Base-by-base conservation (phyloP, 1,140 invertebrate species). In the Trichomalopsis sarcophagae region DNA sequence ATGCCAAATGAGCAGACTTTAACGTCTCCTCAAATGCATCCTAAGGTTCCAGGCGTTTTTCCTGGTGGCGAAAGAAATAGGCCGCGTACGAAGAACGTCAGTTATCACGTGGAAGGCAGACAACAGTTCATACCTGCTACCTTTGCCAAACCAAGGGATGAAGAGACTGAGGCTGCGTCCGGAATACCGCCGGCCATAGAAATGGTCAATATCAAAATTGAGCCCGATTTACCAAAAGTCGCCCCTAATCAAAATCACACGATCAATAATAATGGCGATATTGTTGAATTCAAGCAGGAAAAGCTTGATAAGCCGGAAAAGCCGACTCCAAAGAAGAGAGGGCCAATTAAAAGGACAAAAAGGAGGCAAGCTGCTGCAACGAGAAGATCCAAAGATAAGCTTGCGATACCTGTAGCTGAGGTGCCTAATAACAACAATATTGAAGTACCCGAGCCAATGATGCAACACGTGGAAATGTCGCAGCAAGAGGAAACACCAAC, bases 31-130 rank as follows among this genome's bases (percentile, higher is more conserved):
- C 78, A 30, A 30, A 0, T 30, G 3, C 68, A 50, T 11, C 40
- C 55, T 1, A 74, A 30, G 23, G 6, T 36, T 44, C 14, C 81
- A 2, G 68, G 75, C 5, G 17, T 74, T 13, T 17, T 68, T 5
- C 55, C 84, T 7, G 23, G 76, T 33, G 82, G 85, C 11, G 85
- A 86, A 27, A 84, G 85, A 74, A 86, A 81, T 78, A 89, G 95
- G 76, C 94, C 95, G 11, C 90, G 94, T 68, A 96, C 95, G 0
- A 95, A 95, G 88, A 95, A 95, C 82, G 95, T 95, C 0, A 95
- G 94, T 87, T 95, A 95, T 89, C 95, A 95, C 82, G 91, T 95
- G n/a, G 93, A 94, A 88, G 94, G 93, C 78, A 90, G 94, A 88
- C 81, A 91, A 82, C 90, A 93, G 86, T 55, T 93, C 9, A 78